phyloP scores from a whole-genome alignment of 2,113 vertebrate species.

The Pollimyrus isidori region DNA sequence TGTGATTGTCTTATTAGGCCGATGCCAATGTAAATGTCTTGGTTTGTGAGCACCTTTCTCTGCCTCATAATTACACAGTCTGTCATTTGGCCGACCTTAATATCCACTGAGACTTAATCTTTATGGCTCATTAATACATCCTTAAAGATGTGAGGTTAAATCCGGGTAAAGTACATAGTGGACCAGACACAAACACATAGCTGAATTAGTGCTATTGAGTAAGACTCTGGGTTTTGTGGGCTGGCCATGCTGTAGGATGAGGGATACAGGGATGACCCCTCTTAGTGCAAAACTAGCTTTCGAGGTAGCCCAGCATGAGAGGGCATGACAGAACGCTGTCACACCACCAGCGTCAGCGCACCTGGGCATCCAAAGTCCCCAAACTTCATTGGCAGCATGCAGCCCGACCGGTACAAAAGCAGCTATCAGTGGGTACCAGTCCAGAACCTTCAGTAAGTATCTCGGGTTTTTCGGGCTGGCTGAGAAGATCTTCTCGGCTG shows the following conservation, averaged over 20 bases:
- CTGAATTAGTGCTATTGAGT: not conserved
- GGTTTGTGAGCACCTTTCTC: not conserved
- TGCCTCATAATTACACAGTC: not conserved
- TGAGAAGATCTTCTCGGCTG: not conserved
- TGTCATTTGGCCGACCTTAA: not conserved
- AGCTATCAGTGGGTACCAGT: not conserved
- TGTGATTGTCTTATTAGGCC: not conserved
- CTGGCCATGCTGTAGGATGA: not conserved
- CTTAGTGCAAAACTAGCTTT: not conserved
- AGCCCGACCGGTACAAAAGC: not conserved
- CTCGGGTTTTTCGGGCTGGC: not conserved
- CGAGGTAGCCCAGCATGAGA: not conserved
- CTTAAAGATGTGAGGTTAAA: not conserved
- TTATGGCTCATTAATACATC: not conserved
- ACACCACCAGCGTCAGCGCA: not conserved
- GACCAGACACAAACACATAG: conserved; percentile 3
- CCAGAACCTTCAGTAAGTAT: not conserved
- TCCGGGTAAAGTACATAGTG: not conserved
- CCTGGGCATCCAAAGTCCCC: not conserved
- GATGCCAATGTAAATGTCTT: not conserved
- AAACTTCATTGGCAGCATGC: not conserved
- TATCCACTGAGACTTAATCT: not conserved
- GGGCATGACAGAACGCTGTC: not conserved
- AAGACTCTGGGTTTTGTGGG: not conserved
- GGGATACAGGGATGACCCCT: not conserved